Evolutionary conservation across 2,113 vertebrate genomes (phyloP).

Genomic region (Chionomys nivalis): DNA sequence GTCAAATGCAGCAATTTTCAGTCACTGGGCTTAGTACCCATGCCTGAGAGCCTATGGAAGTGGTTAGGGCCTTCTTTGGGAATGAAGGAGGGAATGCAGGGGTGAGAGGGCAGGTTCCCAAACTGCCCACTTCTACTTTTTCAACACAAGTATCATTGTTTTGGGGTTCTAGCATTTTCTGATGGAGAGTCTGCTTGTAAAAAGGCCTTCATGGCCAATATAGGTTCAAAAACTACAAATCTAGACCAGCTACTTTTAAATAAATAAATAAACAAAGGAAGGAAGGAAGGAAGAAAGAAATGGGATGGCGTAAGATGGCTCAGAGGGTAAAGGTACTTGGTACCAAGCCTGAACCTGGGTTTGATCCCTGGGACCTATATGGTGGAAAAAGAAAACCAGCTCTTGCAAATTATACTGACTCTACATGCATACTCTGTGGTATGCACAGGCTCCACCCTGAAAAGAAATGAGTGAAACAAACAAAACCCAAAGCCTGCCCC

Average conservation of each 20-base stretch:
- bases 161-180: slow-evolving; percentile 1
- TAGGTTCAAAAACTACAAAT: slow-evolving; percentile 19
- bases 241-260: neutral
- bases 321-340: too few relatives aligned
- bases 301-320: too few relatives aligned
- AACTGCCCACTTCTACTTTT: neutral
- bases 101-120: neutral
- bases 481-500: too few relatives aligned
- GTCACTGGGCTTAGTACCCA: neutral
- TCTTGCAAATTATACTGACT: too few relatives aligned
- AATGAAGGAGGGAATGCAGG: too few relatives aligned
- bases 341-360: too few relatives aligned
- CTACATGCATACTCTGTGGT: neutral
- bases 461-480: too few relatives aligned
- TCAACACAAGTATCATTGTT: neutral
- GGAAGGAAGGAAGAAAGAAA: too few relatives aligned
- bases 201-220: neutral
- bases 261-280: too few relatives aligned
- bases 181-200: neutral
- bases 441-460: neutral
- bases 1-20: neutral
- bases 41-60: neutral
- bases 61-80: neutral
- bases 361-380: too few relatives aligned
- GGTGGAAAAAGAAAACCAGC: too few relatives aligned